A percentile compares a stretch with the other conserved stretches of the same genome.
phyloP scores from a whole-genome alignment of 2,797 vertebrate genomes.

The Mus minutoides region DNA sequence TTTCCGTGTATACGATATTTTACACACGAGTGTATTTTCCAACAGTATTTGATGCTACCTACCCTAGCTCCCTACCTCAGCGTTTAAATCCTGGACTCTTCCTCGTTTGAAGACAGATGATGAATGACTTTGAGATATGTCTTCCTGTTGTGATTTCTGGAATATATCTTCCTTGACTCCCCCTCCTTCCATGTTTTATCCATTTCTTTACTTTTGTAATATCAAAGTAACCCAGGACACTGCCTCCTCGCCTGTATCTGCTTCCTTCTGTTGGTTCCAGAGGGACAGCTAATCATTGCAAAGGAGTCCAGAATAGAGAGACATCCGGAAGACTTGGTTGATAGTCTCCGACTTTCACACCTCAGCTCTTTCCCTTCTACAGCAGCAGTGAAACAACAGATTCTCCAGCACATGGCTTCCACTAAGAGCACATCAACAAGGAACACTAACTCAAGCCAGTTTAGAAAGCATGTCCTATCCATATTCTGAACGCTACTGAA shows the following conservation, averaged over 20 bases:
- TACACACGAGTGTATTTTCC: conserved; percentile 67
- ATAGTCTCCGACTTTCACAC: not conserved
- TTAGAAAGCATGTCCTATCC: not conserved
- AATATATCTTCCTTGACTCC: conserved; percentile 4
- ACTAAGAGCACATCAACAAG: not conserved
- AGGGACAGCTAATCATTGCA: not conserved
- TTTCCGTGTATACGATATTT: conserved; percentile 65
- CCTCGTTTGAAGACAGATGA: not conserved
- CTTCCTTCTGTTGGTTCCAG: not conserved
- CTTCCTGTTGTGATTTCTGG: not conserved
- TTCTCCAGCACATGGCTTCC: not conserved
- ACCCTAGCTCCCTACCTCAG: not conserved
- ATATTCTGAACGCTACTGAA: not conserved
- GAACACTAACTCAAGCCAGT: not conserved
- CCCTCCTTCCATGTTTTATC: not conserved
- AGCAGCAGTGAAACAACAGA: not conserved
- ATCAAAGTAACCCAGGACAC: conserved; percentile 24
- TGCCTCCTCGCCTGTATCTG: not conserved
- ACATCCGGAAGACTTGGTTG: not conserved
- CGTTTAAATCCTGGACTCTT: not conserved
- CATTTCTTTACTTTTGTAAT: conserved; percentile 46
- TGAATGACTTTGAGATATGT: not conserved
- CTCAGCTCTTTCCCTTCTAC: not conserved
- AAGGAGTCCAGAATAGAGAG: not conserved
- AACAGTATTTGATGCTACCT: not conserved